A percentile compares a stretch with the other conserved stretches of the same genome.
phyloP scores from a whole-genome alignment of 2,888 invertebrate species.

The Eupeodes latifasciatus region DNA sequence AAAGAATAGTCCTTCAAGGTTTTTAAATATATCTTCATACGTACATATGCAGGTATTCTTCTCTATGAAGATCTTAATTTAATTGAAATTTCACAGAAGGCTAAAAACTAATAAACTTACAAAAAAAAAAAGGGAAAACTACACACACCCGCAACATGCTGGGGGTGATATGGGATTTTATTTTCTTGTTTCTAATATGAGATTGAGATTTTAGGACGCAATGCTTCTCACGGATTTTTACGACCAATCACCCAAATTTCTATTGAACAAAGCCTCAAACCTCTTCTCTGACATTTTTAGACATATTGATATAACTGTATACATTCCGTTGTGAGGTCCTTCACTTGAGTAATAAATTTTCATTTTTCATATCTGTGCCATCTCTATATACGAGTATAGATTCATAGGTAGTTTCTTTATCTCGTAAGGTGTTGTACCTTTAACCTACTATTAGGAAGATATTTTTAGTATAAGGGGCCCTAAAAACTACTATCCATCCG shows the following conservation, averaged over 20 bases:
- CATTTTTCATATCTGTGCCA: constrained; percentile 71
- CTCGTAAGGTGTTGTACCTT: not conserved
- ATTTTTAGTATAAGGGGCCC: constrained; percentile 35
- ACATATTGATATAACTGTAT: constrained; percentile 54
- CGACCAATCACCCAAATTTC: constrained; percentile 62
- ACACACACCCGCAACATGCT: constrained; percentile 9
- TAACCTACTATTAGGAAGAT: not conserved
- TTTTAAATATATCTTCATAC: not conserved
- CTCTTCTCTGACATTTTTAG: no score
- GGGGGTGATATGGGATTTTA: constrained; percentile 22
- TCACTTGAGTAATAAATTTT: constrained; percentile 63
- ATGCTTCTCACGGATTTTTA: constrained; percentile 42
- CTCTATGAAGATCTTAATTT: not conserved
- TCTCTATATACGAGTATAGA: constrained; percentile 9
- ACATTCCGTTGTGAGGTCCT: constrained; percentile 32
- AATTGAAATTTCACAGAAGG: constrained; percentile 49
- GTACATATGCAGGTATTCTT: not conserved
- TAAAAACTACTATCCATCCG: constrained; percentile 32
- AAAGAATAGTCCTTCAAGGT: not conserved
- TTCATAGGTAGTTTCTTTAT: constrained; percentile 47
- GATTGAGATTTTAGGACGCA: constrained; percentile 5
- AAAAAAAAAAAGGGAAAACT: not conserved
- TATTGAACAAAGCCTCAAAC: constrained; percentile 26
- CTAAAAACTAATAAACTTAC: constrained; percentile 28
- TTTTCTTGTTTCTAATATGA: constrained; percentile 5